A percentile compares a stretch with the other conserved stretches of the same genome.
Evolutionary conservation across 2,888 invertebrate genomes (phyloP).

Genomic region (Siphlonurus alternatus): DNA sequence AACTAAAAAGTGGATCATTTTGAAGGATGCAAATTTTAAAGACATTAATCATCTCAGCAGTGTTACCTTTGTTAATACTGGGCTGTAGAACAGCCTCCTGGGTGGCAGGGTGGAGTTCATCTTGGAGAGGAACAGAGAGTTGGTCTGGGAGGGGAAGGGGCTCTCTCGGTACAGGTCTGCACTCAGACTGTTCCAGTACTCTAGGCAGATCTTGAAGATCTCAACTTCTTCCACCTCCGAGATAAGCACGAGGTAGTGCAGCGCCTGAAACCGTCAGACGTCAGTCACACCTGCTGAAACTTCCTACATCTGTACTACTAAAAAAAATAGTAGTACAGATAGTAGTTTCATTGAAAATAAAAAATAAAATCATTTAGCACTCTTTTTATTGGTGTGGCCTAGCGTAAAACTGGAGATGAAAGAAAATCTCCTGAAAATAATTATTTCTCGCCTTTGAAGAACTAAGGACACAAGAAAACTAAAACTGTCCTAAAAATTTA

Average conservation of each 20-base stretch:
- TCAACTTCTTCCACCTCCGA: constrained; percentile 99
- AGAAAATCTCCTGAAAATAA: too few species aligned
- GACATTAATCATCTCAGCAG: neutral
- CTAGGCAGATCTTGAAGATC: constrained; percentile 98
- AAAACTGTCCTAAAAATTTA: too few species aligned
- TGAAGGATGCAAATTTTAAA: too few species aligned
- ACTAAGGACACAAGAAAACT: too few species aligned
- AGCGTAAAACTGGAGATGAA: too few species aligned
- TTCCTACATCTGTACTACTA: too few species aligned
- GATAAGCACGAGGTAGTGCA: constrained; percentile 75
- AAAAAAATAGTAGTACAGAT: constrained; percentile 1
- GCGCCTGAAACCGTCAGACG: too few species aligned
- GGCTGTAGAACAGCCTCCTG: constrained; percentile 56
- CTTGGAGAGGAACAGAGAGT: constrained; percentile 18
- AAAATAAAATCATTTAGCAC: too few species aligned
- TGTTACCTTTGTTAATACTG: constrained; percentile 52
- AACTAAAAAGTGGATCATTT: too few species aligned
- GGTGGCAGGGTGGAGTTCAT: constrained; percentile 26
- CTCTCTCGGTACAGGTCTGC: constrained; percentile 83
- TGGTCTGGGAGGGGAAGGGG: constrained; percentile 41
- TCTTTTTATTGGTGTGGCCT: neutral
- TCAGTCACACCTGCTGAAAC: too few species aligned
- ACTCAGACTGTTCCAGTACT: constrained; percentile 94
- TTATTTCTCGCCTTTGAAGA: too few species aligned
- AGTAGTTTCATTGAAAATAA: neutral